Evolutionary conservation across 2,113 vertebrate species (phyloP).

Genomic region (Urocynchramus pylzowi): DNA sequence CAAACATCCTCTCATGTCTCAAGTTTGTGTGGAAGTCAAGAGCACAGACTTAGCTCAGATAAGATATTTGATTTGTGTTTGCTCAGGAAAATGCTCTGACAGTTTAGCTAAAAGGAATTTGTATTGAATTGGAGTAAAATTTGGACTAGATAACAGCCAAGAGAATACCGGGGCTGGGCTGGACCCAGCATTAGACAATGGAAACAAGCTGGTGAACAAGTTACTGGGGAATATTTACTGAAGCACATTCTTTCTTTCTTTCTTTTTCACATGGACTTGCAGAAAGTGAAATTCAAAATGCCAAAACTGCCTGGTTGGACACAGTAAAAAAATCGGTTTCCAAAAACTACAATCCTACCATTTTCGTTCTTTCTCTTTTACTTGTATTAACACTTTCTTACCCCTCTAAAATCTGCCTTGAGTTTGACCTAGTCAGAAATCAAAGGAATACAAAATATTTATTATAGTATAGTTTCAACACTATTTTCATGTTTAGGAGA

Average conservation of each 20-base stretch:
- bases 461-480: not conserved
- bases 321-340: not conserved
- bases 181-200: not conserved
- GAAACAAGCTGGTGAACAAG: not conserved
- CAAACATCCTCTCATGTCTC: not conserved
- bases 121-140: conserved; percentile 2
- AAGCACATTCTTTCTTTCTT: not conserved
- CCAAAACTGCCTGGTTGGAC: not conserved
- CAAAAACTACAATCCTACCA: not conserved
- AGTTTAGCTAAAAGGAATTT: conserved; percentile 39
- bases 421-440: not conserved
- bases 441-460: not conserved
- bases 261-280: not conserved
- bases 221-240: not conserved
- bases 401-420: not conserved
- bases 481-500: not conserved
- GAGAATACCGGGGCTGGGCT: not conserved
- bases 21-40: conserved; percentile 22
- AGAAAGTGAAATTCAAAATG: not conserved
- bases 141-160: not conserved
- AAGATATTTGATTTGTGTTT: conserved; percentile 25
- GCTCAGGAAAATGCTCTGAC: conserved; percentile 20
- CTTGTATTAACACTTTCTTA: not conserved
- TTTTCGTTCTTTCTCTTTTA: not conserved
- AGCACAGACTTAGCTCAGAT: not conserved